Percentiles rank a stretch among this genome's conserved stretches.
Conservation (phyloP, 2,888 invertebrate genomes). For the Scrobipalpa costella region DNA sequence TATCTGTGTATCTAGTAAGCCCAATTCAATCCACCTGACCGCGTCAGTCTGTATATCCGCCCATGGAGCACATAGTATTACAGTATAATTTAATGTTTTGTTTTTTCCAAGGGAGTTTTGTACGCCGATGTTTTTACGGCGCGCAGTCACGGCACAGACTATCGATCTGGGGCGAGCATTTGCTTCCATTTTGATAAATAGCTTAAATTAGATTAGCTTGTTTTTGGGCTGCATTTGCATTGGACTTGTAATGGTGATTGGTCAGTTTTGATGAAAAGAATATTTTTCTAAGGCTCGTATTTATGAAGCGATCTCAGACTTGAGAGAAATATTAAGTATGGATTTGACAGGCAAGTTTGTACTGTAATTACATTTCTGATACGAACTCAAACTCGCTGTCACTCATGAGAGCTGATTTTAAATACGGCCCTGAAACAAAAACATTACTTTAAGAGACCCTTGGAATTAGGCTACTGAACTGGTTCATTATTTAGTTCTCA, state of each 20-base stretch:
- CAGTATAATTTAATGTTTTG: constrained; percentile 74
- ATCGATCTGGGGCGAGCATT: constrained; percentile 58
- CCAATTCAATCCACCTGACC: neutral
- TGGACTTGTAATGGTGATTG: neutral
- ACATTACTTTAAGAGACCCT: too few relatives aligned
- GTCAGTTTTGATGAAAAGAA: neutral
- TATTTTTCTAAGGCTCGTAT: too few relatives aligned
- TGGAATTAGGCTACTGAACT: too few relatives aligned
- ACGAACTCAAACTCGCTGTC: too few relatives aligned
- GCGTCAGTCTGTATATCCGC: neutral
- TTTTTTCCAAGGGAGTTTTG: constrained; percentile 65
- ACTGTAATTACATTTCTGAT: too few relatives aligned
- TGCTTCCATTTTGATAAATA: constrained; percentile 37
- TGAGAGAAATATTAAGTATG: too few relatives aligned
- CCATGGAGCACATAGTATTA: constrained; percentile 52
- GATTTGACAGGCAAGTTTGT: too few relatives aligned
- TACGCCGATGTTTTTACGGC: constrained; percentile 65
- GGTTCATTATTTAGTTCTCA: too few relatives aligned
- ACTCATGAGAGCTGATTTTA: too few relatives aligned
- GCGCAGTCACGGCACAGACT: constrained; percentile 67
- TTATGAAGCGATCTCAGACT: too few relatives aligned
- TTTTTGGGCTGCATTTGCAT: constrained; percentile 22
- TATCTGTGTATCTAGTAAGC: too few relatives aligned
- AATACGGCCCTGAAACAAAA: too few relatives aligned
- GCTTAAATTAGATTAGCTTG: constrained; percentile 22